Conservation (phyloP, 2,113 vertebrate species). For the Rana temporaria region DNA sequence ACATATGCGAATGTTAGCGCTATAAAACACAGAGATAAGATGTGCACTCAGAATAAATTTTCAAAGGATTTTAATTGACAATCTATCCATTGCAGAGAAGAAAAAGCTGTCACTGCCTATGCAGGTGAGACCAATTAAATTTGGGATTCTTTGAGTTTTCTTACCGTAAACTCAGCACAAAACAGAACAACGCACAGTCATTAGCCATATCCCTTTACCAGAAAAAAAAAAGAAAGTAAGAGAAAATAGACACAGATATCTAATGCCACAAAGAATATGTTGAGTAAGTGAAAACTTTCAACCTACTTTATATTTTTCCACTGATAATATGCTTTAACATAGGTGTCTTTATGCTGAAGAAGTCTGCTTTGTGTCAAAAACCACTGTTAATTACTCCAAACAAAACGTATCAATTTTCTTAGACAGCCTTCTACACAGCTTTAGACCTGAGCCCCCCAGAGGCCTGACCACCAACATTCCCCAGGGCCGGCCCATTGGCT, state of each 20-base stretch:
- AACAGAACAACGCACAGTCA: slow-evolving; percentile 43
- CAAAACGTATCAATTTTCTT: not conserved
- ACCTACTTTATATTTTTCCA: slow-evolving; percentile 34
- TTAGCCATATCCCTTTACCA: slow-evolving; percentile 33
- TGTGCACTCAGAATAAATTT: slow-evolving; percentile 32
- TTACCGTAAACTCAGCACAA: slow-evolving; percentile 51
- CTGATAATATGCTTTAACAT: slow-evolving; percentile 26
- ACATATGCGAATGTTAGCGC: slow-evolving; percentile 21
- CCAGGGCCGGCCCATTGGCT: no score
- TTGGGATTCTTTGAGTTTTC: slow-evolving; percentile 39
- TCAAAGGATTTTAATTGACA: slow-evolving; percentile 52
- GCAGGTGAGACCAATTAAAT: slow-evolving; percentile 54
- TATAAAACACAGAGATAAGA: slow-evolving; percentile 29
- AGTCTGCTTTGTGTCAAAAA: not conserved
- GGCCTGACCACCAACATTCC: no score
- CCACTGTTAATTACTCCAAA: slow-evolving; percentile 21
- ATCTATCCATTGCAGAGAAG: slow-evolving; percentile 34
- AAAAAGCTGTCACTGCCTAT: slow-evolving; percentile 38
- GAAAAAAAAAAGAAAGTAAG: slow-evolving; percentile 13
- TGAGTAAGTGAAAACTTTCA: slow-evolving; percentile 51
- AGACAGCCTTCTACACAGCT: not conserved
- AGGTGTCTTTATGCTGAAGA: not conserved
- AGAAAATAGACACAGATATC: slow-evolving; percentile 16
- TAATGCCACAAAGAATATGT: slow-evolving; percentile 46
- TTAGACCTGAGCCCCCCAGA: no score